A percentile compares a stretch with the other conserved stretches of the same genome.
These are phyloP conservation scores for Dicentrarchus labrax DNA, from an alignment of 2,113 vertebrate species.

Conservation along the genomic window DNA sequence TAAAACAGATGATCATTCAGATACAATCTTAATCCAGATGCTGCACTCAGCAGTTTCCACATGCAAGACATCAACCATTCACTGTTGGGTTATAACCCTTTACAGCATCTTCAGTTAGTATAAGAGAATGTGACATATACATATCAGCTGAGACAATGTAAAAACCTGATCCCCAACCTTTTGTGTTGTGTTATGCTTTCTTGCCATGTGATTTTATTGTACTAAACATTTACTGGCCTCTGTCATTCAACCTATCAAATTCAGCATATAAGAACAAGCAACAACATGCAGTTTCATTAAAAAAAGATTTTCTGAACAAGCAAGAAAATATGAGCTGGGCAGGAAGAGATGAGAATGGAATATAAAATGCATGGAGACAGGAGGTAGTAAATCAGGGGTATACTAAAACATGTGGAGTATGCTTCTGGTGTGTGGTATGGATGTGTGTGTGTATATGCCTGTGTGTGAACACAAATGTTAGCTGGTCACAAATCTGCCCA, in stretches of 20 bases:
- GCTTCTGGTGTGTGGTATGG: conserved; percentile 27
- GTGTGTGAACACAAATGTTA: conserved; percentile 25
- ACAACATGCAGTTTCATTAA: conserved; percentile 18
- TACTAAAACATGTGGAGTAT: conserved; percentile 27
- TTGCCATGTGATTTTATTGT: conserved; percentile 22
- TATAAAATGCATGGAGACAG: conserved; percentile 12
- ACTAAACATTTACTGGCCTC: conserved; percentile 25
- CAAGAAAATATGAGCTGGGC: conserved; percentile 32
- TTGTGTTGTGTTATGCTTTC: conserved; percentile 2
- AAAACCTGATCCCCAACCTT: neutral
- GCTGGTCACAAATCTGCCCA: conserved; percentile 34
- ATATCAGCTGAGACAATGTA: conserved; percentile 11
- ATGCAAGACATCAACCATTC: neutral
- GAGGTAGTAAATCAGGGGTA: conserved; percentile 56
- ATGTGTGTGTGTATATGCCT: conserved; percentile 14
- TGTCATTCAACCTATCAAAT: conserved; percentile 15
- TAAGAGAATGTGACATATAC: conserved; percentile 3
- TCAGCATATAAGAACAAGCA: neutral
- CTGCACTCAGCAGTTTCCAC: neutral
- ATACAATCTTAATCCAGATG: neutral
- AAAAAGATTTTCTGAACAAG: conserved; percentile 16
- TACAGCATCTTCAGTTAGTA: neutral
- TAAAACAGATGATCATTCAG: conserved; percentile 29
- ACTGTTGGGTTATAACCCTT: neutral
- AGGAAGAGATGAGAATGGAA: conserved; percentile 15